Base-by-base conservation (phyloP, 2,113 vertebrate genomes). In the Formicarius rufipectus region DNA sequence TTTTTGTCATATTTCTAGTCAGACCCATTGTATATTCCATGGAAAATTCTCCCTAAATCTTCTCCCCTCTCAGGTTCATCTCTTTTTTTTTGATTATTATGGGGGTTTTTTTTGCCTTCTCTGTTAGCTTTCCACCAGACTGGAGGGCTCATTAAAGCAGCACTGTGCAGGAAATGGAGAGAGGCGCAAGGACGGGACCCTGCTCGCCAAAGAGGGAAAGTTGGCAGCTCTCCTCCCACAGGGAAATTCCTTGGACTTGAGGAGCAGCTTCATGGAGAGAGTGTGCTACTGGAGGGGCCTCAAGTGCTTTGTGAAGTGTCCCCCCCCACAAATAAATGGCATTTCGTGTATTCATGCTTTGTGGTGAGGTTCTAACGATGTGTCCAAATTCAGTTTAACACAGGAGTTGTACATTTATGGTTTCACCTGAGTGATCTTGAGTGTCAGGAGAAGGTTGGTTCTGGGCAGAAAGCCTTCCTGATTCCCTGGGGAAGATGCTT, bases 21-120 rank as follows among this genome's bases (percentile, higher is more conserved):
- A 75, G 21, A 52, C 37, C 33, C 31, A 5, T 64, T 45, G 49
- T 62, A 33, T 74, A 58, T 42, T 88, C 88, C 30, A 4, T 63
- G 75, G 88, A 94, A 95, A 95, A 80, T 50, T 79, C 86, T 88
- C 90, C 82, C 84, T 80, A 88, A 90, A 87, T 79, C 73, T 84
- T 84, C 63, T 84, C 47, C 75, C 67, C 27, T 73, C 82, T 74
- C 63, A 67, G 60, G 39, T 80, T 88, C 52, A 83, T 66, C 25
- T 81, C 28, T 58, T 66, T 67, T 66, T 67, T 83, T 68, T 23
- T n/a, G 50, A 77, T 90, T 83, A 69, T 77, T 77, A 6, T 21
- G 40, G 35, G 40, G 35, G 35, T 28, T 71, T 63, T 77, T 42
- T 33, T 90, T 2, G 0, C 81, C 3, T 2, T 64, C 74, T 91